Conservation (phyloP, 1,140 invertebrate species). For the Venturia canescens region DNA sequence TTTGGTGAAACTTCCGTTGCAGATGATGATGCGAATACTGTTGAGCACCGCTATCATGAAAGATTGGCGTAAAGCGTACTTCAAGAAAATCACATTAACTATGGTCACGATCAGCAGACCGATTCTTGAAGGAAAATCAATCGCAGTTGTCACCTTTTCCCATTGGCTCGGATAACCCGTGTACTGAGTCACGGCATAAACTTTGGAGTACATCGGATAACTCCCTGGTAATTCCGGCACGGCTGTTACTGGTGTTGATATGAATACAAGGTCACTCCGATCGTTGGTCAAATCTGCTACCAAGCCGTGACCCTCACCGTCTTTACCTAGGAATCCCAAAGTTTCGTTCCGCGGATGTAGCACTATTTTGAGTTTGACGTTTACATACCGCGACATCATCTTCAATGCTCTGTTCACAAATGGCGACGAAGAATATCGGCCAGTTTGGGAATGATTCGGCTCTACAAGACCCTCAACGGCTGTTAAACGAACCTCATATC, state of each 20-base stretch:
- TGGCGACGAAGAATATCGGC: no score
- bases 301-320: no score
- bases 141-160: neutral
- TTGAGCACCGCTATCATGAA: neutral
- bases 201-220: neutral
- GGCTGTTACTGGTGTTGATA: no score
- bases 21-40: neutral
- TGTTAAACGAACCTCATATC: slow-evolving; percentile 21
- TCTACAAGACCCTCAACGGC: no score
- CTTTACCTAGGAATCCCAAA: no score
- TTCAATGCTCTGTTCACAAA: no score
- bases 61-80: neutral
- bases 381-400: neutral
- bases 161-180: neutral
- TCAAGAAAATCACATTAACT: slow-evolving; percentile 5
- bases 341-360: no score
- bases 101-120: neutral
- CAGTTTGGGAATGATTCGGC: no score
- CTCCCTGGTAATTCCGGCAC: neutral
- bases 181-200: neutral
- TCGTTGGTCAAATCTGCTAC: no score
- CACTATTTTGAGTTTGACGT: no score
- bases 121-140: neutral
- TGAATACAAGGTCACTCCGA: no score
- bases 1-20: neutral